Percentiles rank a stretch among this genome's conserved stretches.
Evolutionary conservation across 2,113 vertebrate species (phyloP).

Genomic region (Leuciscus idus): DNA sequence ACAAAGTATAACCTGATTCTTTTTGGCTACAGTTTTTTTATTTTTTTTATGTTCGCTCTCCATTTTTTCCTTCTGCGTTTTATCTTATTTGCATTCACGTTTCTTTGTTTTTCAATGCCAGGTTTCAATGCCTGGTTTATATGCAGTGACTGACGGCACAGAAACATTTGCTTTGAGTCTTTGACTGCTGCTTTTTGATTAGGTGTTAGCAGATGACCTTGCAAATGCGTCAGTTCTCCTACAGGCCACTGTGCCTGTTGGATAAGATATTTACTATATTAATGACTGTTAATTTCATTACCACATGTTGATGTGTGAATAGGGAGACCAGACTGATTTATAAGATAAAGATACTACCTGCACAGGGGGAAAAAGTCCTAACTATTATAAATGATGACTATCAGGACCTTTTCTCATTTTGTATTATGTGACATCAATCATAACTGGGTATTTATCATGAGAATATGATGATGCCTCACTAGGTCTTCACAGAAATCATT

Average conservation of each 20-base stretch:
- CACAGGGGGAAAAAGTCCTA: not conserved
- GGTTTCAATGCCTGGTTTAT: too few relatives aligned
- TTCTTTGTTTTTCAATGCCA: not conserved
- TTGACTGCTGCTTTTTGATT: not conserved
- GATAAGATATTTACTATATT: not conserved
- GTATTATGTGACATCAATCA: not conserved
- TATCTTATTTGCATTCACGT: not conserved
- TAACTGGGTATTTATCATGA: conserved; percentile 8
- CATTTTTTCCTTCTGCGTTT: not conserved
- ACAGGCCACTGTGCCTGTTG: too few relatives aligned
- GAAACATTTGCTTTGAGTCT: not conserved
- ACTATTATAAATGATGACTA: not conserved
- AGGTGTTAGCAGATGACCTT: conserved; percentile 19
- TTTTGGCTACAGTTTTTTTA: not conserved
- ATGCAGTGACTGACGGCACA: not conserved
- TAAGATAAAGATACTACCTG: not conserved
- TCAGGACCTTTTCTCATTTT: not conserved
- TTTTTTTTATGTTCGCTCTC: not conserved
- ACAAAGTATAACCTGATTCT: not conserved
- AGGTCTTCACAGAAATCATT: conserved; percentile 30
- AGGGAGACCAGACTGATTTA: not conserved
- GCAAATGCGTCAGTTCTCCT: not conserved
- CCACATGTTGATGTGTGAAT: not conserved
- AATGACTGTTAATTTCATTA: not conserved
- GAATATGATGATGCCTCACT: not conserved